Evolutionary conservation across 1,140 invertebrate species (phyloP).

Genomic region (Halesus radiatus): DNA sequence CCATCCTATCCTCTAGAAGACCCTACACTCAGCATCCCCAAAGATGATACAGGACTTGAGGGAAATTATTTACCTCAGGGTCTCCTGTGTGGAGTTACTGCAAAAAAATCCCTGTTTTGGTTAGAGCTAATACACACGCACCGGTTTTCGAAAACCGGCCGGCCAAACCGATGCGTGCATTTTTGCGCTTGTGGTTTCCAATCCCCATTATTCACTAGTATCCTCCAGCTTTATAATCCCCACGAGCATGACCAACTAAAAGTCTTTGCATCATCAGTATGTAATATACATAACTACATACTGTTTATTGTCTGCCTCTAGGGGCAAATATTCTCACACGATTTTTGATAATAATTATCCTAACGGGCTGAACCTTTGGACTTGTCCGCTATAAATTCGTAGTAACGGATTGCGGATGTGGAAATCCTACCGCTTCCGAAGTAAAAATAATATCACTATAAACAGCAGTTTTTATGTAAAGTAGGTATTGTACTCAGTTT

Average conservation of each 20-base stretch:
- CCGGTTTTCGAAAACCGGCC: too few species aligned
- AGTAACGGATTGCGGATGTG: slow-evolving; percentile 18
- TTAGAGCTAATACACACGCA: too few species aligned
- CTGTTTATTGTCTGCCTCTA: slow-evolving; percentile 35
- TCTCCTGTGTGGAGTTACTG: too few species aligned
- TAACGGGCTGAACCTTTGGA: slow-evolving; percentile 38
- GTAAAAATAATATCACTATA: background rate
- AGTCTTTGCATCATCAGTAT: background rate
- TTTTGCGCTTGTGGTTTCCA: background rate
- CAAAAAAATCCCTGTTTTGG: too few species aligned
- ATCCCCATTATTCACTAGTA: background rate
- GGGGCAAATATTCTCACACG: slow-evolving; percentile 41
- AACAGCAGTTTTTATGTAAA: background rate
- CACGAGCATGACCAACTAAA: background rate
- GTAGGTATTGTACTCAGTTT: background rate
- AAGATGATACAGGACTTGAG: too few species aligned
- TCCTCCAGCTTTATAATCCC: background rate
- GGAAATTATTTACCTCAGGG: too few species aligned
- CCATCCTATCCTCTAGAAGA: too few species aligned
- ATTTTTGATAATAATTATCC: slow-evolving; percentile 40
- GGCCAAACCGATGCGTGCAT: too few species aligned
- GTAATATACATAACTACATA: background rate
- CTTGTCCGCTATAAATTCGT: slow-evolving; percentile 22
- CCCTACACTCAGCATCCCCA: too few species aligned
- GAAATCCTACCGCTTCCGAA: slow-evolving; percentile 1